Evolutionary conservation across 2,797 vertebrate genomes (phyloP).

Genomic region (Adelosebastes latens): DNA sequence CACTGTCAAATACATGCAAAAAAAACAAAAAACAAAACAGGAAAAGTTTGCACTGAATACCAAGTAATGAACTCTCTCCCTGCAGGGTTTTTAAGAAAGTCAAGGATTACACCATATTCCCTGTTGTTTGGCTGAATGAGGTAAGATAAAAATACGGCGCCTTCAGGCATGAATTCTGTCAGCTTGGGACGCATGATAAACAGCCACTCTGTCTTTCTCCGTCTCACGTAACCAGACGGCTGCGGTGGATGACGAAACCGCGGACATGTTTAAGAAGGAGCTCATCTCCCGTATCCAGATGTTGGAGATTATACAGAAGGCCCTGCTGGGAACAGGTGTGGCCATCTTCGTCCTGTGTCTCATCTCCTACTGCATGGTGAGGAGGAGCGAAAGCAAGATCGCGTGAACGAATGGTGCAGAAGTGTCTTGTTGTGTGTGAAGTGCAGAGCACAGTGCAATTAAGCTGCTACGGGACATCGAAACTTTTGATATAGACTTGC

Average conservation of each 20-base stretch:
- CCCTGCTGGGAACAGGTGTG: slow-evolving; percentile 79
- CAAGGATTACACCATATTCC: slow-evolving; percentile 84
- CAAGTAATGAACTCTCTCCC: slow-evolving; percentile 36
- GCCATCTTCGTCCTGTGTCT: slow-evolving; percentile 80
- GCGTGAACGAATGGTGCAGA: slow-evolving; percentile 18
- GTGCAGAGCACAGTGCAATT: slow-evolving; percentile 14
- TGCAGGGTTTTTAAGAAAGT: slow-evolving; percentile 87
- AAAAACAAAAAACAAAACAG: background rate
- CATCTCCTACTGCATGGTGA: slow-evolving; percentile 66
- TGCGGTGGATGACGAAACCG: slow-evolving; percentile 85
- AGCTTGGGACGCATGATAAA: background rate
- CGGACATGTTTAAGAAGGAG: slow-evolving; percentile 85
- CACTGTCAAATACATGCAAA: background rate
- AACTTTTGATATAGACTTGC: slow-evolving; percentile 65
- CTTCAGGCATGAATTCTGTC: background rate
- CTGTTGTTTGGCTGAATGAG: slow-evolving; percentile 95
- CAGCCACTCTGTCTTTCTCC: background rate
- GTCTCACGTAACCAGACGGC: slow-evolving; percentile 84
- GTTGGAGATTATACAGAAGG: slow-evolving; percentile 78
- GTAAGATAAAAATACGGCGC: slow-evolving; percentile 75
- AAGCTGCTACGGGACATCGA: slow-evolving; percentile 49
- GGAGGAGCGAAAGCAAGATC: slow-evolving; percentile 13
- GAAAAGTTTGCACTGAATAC: background rate
- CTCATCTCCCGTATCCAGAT: slow-evolving; percentile 79
- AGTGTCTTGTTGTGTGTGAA: background rate